phyloP scores from a whole-genome alignment of 2,113 vertebrate species.

The Anseranas semipalmata region DNA sequence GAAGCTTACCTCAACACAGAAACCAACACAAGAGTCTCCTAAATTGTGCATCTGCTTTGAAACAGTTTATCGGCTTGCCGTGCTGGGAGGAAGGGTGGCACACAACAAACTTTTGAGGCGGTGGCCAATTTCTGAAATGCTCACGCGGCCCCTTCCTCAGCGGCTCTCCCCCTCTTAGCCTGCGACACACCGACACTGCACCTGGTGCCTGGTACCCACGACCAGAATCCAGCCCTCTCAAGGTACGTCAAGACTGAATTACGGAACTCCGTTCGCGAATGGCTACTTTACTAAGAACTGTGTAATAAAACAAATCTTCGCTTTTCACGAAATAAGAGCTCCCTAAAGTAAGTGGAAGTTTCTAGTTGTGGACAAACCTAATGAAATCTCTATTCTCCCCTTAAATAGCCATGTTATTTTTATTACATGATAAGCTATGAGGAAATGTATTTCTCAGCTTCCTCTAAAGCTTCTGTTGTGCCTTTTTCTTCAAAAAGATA shows the following conservation, averaged over 20 bases:
- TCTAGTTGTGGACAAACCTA: neutral
- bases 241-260: neutral
- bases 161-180: neutral
- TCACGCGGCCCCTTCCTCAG: neutral
- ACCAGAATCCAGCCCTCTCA: neutral
- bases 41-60: neutral
- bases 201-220: neutral
- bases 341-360: neutral
- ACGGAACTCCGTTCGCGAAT: neutral
- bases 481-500: neutral
- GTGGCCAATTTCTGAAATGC: neutral
- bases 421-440: neutral
- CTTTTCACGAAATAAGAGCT: slow-evolving; percentile 13
- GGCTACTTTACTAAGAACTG: neutral
- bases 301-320: neutral
- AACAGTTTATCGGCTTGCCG: neutral
- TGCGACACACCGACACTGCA: neutral
- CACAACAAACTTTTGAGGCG: neutral
- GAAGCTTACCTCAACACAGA: neutral
- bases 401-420: neutral
- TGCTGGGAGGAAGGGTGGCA: neutral
- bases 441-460: neutral
- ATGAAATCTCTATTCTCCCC: neutral
- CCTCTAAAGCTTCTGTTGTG: neutral
- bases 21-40: neutral